phyloP scores from a whole-genome alignment of 2,888 invertebrate genomes.

The Plagodis pulveraria region DNA sequence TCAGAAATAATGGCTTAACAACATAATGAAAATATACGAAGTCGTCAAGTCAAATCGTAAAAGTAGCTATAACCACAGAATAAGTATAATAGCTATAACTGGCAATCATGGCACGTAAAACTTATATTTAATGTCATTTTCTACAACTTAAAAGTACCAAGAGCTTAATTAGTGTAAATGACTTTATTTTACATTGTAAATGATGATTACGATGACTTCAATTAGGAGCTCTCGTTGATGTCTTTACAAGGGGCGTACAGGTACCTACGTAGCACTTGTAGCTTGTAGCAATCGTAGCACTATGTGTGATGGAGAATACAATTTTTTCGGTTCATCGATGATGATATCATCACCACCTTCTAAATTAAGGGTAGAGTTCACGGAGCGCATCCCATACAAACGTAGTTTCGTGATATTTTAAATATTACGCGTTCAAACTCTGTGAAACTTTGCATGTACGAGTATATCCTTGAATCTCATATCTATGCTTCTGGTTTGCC shows the following conservation, averaged over 20 bases:
- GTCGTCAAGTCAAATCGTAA: conserved; percentile 36
- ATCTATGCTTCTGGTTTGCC: too few species aligned
- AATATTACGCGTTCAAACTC: too few species aligned
- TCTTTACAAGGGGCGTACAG: conserved; percentile 31
- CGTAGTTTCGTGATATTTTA: too few species aligned
- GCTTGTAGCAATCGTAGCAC: not conserved
- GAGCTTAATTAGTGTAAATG: conserved; percentile 21
- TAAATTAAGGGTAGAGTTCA: too few species aligned
- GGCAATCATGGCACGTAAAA: conserved; percentile 38
- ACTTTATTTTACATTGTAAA: conserved; percentile 14
- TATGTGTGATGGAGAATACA: too few species aligned
- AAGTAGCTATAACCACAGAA: conserved; percentile 3
- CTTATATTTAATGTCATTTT: conserved; percentile 33
- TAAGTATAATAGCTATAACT: conserved; percentile 22
- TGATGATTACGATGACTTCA: conserved; percentile 8
- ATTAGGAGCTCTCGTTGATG: conserved; percentile 26
- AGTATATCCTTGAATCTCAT: too few species aligned
- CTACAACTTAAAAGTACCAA: conserved; percentile 28
- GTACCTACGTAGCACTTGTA: conserved; percentile 12
- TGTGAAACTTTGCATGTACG: too few species aligned
- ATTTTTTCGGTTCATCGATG: too few species aligned
- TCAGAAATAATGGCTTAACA: conserved; percentile 9
- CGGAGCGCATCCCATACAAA: too few species aligned
- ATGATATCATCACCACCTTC: too few species aligned
- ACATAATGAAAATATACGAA: conserved; percentile 34